Percentiles rank a stretch among this genome's conserved stretches.
Conservation (phyloP, 2,797 vertebrate species). For the Tamandua tetradactyla region DNA sequence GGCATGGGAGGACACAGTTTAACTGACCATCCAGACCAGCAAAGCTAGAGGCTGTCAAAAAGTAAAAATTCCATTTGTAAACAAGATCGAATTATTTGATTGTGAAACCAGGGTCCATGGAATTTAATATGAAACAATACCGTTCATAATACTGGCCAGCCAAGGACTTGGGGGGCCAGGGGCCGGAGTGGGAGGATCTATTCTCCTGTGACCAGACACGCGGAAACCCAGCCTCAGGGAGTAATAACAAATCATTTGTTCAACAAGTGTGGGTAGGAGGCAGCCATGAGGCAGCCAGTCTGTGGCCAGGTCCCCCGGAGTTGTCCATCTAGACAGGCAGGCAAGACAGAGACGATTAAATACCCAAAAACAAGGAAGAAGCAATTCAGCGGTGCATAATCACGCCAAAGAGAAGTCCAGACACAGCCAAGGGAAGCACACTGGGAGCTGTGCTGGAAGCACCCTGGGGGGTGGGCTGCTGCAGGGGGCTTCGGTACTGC, state of each 20-base stretch:
- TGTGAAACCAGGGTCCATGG: constrained; percentile 79
- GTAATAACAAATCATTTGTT: neutral
- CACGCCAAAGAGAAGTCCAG: neutral
- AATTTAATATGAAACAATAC: constrained; percentile 82
- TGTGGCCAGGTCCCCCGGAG: neutral
- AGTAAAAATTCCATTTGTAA: constrained; percentile 82
- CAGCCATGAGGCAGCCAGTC: neutral
- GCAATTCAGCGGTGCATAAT: fast-evolving
- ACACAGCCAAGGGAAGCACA: fast-evolving
- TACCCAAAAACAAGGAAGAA: neutral
- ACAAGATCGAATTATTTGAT: constrained; percentile 81
- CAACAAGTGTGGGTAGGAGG: neutral
- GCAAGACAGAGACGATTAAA: neutral
- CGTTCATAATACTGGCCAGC: constrained; percentile 69
- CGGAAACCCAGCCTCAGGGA: constrained; percentile 10
- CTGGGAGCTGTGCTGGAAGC: neutral
- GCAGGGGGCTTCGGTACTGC: fast-evolving
- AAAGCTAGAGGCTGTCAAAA: constrained; percentile 72
- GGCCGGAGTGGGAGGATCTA: neutral
- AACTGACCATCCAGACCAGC: constrained; percentile 56
- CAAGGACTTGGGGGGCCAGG: constrained; percentile 21
- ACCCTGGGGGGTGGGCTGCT: fast-evolving
- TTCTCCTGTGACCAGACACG: constrained; percentile 50
- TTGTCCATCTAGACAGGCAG: fast-evolving
- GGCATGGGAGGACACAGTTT: constrained; percentile 70